Conservation (phyloP, 2,888 invertebrate species). For the Mylabris sibirica region DNA sequence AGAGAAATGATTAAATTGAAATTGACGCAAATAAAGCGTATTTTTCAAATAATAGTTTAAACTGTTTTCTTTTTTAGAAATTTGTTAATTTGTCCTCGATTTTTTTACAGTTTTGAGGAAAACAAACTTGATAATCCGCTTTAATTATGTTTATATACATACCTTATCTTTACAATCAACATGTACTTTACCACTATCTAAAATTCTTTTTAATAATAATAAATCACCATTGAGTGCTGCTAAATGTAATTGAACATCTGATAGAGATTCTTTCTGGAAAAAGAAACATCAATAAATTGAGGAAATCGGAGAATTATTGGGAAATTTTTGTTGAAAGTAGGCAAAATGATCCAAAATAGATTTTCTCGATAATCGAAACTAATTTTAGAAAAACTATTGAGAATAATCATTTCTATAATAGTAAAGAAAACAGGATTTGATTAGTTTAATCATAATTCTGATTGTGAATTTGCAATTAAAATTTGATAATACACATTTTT, state of each 20-base stretch:
- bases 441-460: too few species aligned
- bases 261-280: slow-evolving; percentile 87
- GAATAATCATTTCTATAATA: too few species aligned
- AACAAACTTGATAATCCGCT: neutral
- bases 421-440: neutral
- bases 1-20: neutral
- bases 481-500: too few species aligned
- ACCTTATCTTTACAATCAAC: slow-evolving; percentile 95
- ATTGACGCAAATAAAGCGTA: neutral
- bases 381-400: neutral
- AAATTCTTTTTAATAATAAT: slow-evolving; percentile 75
- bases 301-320: neutral
- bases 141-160: slow-evolving; percentile 51
- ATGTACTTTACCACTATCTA: slow-evolving; percentile 93
- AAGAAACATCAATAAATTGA: slow-evolving; percentile 33
- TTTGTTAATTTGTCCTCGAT: neutral
- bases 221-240: slow-evolving; percentile 88
- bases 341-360: neutral
- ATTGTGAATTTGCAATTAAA: too few species aligned
- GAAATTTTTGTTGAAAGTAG: neutral
- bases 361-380: neutral
- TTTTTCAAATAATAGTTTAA: neutral
- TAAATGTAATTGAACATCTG: slow-evolving; percentile 91
- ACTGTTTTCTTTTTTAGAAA: neutral
- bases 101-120: neutral